Percentiles rank a stretch among this genome's conserved stretches.
These are phyloP conservation scores for Sminthurinus aureus DNA, from an alignment of 2,888 invertebrate genomes.

Conservation along the genomic window DNA sequence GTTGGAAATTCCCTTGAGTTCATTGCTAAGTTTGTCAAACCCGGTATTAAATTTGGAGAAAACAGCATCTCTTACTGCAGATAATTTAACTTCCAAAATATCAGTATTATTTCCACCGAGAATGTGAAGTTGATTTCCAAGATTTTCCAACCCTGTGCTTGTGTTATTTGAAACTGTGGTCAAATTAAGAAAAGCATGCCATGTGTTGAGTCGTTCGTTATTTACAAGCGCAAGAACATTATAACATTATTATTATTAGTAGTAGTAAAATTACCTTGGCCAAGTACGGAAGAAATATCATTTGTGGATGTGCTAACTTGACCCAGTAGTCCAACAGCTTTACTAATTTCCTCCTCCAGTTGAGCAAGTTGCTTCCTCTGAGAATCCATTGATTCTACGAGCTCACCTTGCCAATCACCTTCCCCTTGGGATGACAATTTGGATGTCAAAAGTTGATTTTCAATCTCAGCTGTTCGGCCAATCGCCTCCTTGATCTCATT, in stretches of 20 bases:
- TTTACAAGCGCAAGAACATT: no score
- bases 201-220: no score
- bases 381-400: constrained; percentile 55
- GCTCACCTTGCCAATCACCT: constrained; percentile 54
- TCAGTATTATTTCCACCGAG: constrained; percentile 52
- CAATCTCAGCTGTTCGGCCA: constrained; percentile 48
- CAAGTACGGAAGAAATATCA: constrained; percentile 45
- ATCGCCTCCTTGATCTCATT: constrained; percentile 57
- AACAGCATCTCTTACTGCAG: constrained; percentile 61
- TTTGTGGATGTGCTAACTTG: constrained; percentile 53
- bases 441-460: constrained; percentile 45
- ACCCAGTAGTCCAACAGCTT: constrained; percentile 51
- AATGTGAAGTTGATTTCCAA: constrained; percentile 43
- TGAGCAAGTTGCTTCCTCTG: constrained; percentile 56
- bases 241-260: constrained; percentile 36
- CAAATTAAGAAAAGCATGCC: not conserved
- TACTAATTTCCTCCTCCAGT: constrained; percentile 58
- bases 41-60: constrained; percentile 54
- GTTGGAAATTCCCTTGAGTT: constrained; percentile 69
- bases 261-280: constrained; percentile 32
- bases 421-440: constrained; percentile 34
- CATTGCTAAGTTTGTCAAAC: constrained; percentile 57
- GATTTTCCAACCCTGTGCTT: constrained; percentile 42
- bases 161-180: constrained; percentile 19
- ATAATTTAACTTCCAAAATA: constrained; percentile 64